Evolutionary conservation across 2,113 vertebrate species (phyloP).

Genomic region (Phrynosoma platyrhinos): DNA sequence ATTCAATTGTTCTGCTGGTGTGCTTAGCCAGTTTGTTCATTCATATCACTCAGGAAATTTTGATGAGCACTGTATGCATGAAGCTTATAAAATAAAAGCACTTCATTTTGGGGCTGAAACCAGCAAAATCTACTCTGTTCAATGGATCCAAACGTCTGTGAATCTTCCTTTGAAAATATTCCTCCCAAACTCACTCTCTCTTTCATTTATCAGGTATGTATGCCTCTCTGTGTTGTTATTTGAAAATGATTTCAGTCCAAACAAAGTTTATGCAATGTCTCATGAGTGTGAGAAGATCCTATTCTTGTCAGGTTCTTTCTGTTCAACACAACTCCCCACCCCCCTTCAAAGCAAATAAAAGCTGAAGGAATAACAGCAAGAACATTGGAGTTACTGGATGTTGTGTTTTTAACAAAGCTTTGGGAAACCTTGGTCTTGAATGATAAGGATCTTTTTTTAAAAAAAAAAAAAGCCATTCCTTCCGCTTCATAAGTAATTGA

Average conservation of each 20-base stretch:
- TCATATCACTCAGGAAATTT: neutral
- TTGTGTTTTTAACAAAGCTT: neutral
- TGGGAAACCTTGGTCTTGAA: slow-evolving; percentile 29
- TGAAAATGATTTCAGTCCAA: slow-evolving; percentile 22
- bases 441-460: slow-evolving; percentile 2
- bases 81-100: neutral
- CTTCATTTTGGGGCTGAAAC: neutral
- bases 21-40: neutral
- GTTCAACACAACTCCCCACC: neutral
- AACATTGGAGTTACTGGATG: neutral
- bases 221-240: neutral
- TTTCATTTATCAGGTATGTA: neutral
- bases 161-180: slow-evolving; percentile 1
- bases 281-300: neutral
- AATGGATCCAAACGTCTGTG: neutral
- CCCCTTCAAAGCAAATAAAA: slow-evolving; percentile 38
- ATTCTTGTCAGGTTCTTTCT: neutral
- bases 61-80: neutral
- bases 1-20: neutral
- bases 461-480: neutral
- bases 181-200: neutral
- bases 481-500: slow-evolving; percentile 55
- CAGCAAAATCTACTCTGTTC: neutral
- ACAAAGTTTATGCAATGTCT: slow-evolving; percentile 3
- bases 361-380: neutral